Percentiles rank a stretch among this genome's conserved stretches.
phyloP scores from a whole-genome alignment of 2,797 vertebrate species.

The Chlorospingus semifuscus region DNA sequence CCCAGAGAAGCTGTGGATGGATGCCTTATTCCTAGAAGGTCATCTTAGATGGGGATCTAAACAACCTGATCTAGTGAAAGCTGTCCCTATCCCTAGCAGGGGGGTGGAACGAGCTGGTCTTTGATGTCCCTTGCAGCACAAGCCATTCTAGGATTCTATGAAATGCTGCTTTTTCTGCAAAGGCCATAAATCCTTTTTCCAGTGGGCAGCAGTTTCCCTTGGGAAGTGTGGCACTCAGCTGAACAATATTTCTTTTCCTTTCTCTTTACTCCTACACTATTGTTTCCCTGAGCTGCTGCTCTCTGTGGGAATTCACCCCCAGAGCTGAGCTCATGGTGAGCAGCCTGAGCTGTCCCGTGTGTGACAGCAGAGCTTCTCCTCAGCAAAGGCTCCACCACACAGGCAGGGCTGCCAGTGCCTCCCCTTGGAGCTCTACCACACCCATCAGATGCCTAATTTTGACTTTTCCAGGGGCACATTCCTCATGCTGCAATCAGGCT shows the following conservation, averaged over 20 bases:
- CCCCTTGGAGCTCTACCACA: neutral
- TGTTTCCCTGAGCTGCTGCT: neutral
- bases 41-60: neutral
- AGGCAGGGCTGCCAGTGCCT: neutral
- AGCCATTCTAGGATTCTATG: neutral
- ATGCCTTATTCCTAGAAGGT: neutral
- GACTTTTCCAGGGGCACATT: neutral
- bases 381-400: neutral
- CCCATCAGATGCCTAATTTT: neutral
- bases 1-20: neutral
- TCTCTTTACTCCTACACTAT: conserved; percentile 7
- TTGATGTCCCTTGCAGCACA: neutral
- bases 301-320: neutral
- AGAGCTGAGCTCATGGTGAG: neutral
- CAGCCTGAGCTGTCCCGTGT: rapidly evolving
- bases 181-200: neutral
- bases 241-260: conserved; percentile 12
- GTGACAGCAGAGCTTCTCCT: neutral
- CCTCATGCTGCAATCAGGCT: rapidly evolving
- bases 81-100: neutral
- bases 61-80: neutral
- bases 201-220: neutral
- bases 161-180: neutral
- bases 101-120: rapidly evolving
- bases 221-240: neutral